Percentiles rank a stretch among this genome's conserved stretches.
These are phyloP conservation scores for Protobothrops flavoviridis DNA, from an alignment of 2,113 vertebrate species.

Conservation along the genomic window DNA sequence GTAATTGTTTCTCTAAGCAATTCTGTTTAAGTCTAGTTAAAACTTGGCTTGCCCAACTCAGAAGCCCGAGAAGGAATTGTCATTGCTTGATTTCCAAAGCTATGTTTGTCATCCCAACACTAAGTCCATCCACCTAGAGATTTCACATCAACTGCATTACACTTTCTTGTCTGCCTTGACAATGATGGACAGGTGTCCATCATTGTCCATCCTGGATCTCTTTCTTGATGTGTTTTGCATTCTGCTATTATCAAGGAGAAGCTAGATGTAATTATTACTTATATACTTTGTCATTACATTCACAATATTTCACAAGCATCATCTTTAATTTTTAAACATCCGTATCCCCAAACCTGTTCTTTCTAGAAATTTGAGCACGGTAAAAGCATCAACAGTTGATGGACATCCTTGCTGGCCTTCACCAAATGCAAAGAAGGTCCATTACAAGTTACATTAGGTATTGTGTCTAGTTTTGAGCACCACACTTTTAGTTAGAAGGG, in stretches of 20 bases:
- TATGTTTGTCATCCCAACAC: constrained; percentile 21
- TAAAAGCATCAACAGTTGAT: background rate
- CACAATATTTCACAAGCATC: background rate
- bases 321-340: background rate
- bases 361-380: background rate
- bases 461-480: background rate
- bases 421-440: background rate
- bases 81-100: constrained; percentile 33
- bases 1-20: constrained; percentile 45
- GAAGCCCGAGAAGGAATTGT: constrained; percentile 23
- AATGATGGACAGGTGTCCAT: background rate
- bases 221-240: constrained; percentile 3
- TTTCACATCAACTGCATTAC: constrained; percentile 20
- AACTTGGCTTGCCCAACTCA: constrained; percentile 18
- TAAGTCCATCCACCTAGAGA: constrained; percentile 17
- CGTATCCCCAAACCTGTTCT: background rate
- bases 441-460: background rate
- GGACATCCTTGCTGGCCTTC: background rate
- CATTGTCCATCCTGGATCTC: background rate
- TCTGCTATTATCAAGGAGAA: background rate
- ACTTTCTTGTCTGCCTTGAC: constrained; percentile 6
- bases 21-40: constrained; percentile 44
- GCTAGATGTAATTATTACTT: background rate
- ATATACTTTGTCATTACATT: background rate
- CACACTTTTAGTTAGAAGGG: background rate